Conservation (phyloP, 2,113 vertebrate genomes). For the Strix uralensis region DNA sequence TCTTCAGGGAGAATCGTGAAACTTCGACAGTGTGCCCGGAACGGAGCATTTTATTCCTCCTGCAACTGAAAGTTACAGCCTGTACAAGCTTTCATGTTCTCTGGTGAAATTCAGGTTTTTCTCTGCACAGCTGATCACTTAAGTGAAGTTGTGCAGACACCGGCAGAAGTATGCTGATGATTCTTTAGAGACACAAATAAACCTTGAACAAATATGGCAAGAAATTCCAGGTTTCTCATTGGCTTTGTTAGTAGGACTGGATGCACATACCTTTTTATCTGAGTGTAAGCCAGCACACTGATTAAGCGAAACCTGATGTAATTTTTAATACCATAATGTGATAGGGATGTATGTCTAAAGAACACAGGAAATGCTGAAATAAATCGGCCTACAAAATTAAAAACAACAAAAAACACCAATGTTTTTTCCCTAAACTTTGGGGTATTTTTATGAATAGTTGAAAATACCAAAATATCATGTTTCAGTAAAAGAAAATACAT, state of each 20-base stretch:
- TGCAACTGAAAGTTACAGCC: accelerated
- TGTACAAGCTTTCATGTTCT: accelerated
- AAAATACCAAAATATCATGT: neutral
- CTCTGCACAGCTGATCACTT: neutral
- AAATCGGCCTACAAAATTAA: neutral
- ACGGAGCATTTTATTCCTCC: neutral
- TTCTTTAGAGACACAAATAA: neutral
- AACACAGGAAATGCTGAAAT: neutral
- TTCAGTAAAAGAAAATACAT: neutral
- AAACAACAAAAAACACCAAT: neutral
- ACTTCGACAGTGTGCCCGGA: no score
- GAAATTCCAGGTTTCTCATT: neutral
- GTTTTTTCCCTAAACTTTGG: neutral
- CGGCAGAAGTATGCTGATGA: neutral
- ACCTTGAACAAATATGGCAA: neutral
- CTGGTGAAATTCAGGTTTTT: neutral
- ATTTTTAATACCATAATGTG: neutral
- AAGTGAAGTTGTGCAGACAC: neutral
- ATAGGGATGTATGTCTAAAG: neutral
- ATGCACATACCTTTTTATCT: accelerated
- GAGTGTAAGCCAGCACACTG: neutral
- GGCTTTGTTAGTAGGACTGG: neutral
- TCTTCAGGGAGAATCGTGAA: neutral
- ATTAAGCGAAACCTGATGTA: neutral
- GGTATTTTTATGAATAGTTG: neutral